Percentiles rank a stretch among this genome's conserved stretches.
Evolutionary conservation across 2,888 invertebrate species (phyloP).

Genomic region (Shargacucullia verbasci): DNA sequence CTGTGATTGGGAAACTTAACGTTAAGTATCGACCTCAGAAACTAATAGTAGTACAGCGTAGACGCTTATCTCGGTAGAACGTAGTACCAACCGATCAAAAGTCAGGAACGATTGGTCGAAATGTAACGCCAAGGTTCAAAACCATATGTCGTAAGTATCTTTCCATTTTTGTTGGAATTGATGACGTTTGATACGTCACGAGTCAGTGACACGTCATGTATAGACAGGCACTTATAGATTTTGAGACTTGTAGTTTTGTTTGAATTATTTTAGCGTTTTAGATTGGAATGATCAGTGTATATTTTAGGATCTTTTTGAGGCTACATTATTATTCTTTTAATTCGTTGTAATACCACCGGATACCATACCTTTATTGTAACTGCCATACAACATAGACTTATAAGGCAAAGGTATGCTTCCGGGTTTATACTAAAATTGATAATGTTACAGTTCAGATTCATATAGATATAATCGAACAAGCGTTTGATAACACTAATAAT

Average conservation of each 20-base stretch:
- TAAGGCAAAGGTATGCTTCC: conserved; percentile 48
- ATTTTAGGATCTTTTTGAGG: conserved; percentile 65
- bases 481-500: conserved; percentile 19
- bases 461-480: conserved; percentile 14
- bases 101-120: conserved; percentile 10
- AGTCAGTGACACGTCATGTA: conserved; percentile 37
- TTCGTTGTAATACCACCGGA: conserved; percentile 57
- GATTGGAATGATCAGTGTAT: conserved; percentile 60
- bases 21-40: conserved; percentile 34
- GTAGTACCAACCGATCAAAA: conserved; percentile 8
- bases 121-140: conserved; percentile 28
- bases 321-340: conserved; percentile 60
- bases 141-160: conserved; percentile 23
- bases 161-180: conserved; percentile 24
- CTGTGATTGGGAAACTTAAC: conserved; percentile 23
- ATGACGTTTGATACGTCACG: conserved; percentile 48
- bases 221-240: conserved; percentile 49
- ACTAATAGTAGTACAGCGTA: conserved; percentile 29
- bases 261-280: conserved; percentile 57
- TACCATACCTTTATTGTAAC: conserved; percentile 54
- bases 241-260: conserved; percentile 56
- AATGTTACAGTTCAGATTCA: conserved; percentile 11
- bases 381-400: conserved; percentile 56
- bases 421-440: conserved; percentile 46
- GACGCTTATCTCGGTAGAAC: conserved; percentile 30